Evolutionary conservation across 2,113 vertebrate genomes (phyloP), one percentile per base, ranked within the genome.

Genomic region (Brachypteracias leptosomus): DNA sequence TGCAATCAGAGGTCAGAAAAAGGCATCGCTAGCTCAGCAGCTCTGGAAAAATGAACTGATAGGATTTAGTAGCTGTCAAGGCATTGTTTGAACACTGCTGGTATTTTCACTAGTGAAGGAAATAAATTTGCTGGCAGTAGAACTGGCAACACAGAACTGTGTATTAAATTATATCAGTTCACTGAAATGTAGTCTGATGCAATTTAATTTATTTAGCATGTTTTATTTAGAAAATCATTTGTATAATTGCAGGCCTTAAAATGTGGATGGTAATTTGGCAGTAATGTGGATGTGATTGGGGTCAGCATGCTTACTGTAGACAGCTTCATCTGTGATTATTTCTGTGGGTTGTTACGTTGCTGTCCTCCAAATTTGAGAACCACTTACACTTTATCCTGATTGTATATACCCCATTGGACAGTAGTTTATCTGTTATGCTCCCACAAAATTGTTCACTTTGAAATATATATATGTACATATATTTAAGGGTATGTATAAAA

Each of bases 1-100:
- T 76, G 77, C 73, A 86, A n/a, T 13, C 51, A 68, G 38, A 88
- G 74, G 87, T 91, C 87, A 94, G 84, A 40, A 66, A 57, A 73
- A 81, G 73, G 51, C 78, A 66, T 49, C 3, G 7, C 74, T 25
- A 80, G 58, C 75, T 76, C 67, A 85, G 63, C 82, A 77, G 67
- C 65, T 70, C 35, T 1, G 7, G 46, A 40, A 75, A 76, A 70
- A 73, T 17, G 29, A 79, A 76, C 35, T 11, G 29, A 40, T 75
- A 83, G 71, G 82, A 85, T 89, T 96, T 91, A 79, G 46, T 54
- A 66, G 35, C 38, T 92, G 66, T 86, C 88, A 80, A 74, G 80
- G 75, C 51, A 20, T 29, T 85, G 71, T 73, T 57, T 95, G 93
- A 91, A 80, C 74, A 80, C 75, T 67, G 42, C 51, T 80, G 71